A percentile compares a stretch with the other conserved stretches of the same genome.
phyloP scores from a whole-genome alignment of 2,797 vertebrate genomes.

The Anguilla pacifica region DNA sequence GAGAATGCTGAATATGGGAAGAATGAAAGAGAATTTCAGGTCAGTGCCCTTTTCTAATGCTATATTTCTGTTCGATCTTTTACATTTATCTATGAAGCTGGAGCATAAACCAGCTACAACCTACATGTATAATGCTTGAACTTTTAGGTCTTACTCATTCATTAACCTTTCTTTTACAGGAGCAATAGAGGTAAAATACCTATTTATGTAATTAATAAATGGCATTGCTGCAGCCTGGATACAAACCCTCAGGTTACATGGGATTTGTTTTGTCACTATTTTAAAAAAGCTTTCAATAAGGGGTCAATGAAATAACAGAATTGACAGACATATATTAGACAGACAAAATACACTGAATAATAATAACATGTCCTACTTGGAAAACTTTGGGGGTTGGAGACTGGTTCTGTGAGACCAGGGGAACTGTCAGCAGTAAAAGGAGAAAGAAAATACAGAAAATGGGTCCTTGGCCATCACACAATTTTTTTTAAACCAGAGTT shows the following conservation, averaged over 20 bases:
- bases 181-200: neutral
- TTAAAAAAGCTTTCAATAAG: neutral
- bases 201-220: neutral
- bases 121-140: neutral
- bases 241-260: neutral
- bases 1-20: conserved; percentile 72
- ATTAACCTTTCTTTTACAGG: neutral
- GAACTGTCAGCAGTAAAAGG: conserved; percentile 58
- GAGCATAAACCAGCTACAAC: neutral
- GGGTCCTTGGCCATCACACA: neutral
- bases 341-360: neutral
- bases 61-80: neutral
- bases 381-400: conserved; percentile 68
- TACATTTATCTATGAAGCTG: neutral
- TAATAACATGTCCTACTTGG: conserved; percentile 63
- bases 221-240: neutral
- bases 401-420: conserved; percentile 65
- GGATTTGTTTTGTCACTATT: neutral
- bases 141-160: neutral
- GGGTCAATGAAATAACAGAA: neutral
- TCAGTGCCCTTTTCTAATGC: neutral
- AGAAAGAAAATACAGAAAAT: neutral
- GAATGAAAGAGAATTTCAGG: conserved; percentile 5
- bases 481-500: neutral
- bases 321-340: too few species aligned